Evolutionary conservation across 2,113 vertebrate genomes (phyloP).

Genomic region (Clarias gariepinus): DNA sequence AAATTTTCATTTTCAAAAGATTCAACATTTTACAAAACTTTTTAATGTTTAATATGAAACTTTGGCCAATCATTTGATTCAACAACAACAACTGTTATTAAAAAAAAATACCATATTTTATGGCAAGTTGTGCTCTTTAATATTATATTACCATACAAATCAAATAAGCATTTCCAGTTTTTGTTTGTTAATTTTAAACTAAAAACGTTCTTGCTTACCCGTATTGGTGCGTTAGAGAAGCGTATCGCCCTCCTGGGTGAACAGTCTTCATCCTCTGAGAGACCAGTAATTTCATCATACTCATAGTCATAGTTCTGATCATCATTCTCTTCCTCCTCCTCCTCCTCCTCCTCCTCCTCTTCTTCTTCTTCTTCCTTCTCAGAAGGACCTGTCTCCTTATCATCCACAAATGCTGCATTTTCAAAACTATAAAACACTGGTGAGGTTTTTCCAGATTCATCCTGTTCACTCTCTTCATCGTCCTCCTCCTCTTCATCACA

Average conservation of each 20-base stretch:
- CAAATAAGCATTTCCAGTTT: background rate
- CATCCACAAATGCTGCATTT: slow-evolving; percentile 87
- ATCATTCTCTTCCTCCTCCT: slow-evolving; percentile 65
- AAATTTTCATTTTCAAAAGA: background rate
- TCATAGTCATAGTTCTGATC: slow-evolving; percentile 70
- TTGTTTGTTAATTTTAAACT: background rate
- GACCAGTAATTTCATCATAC: slow-evolving; percentile 80
- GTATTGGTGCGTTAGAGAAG: slow-evolving; percentile 87
- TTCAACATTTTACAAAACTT: background rate
- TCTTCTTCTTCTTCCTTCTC: slow-evolving; percentile 67
- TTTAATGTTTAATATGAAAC: background rate
- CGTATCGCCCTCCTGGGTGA: slow-evolving; percentile 76
- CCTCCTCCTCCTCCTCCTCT: slow-evolving; percentile 69
- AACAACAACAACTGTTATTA: background rate
- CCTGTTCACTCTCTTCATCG: slow-evolving; percentile 61
- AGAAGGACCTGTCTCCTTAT: slow-evolving; percentile 75
- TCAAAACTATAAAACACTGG: slow-evolving; percentile 82
- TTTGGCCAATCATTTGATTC: background rate
- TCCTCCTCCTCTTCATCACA: slow-evolving; percentile 60
- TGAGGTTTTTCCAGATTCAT: slow-evolving; percentile 62
- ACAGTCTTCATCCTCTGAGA: slow-evolving; percentile 87
- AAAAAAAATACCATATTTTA: background rate
- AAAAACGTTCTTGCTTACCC: slow-evolving; percentile 67
- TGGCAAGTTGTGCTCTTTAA: background rate
- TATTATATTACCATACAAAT: background rate